These are phyloP conservation scores for Pterois miles DNA, from an alignment of 2,797 vertebrate species.

Conservation along the genomic window DNA sequence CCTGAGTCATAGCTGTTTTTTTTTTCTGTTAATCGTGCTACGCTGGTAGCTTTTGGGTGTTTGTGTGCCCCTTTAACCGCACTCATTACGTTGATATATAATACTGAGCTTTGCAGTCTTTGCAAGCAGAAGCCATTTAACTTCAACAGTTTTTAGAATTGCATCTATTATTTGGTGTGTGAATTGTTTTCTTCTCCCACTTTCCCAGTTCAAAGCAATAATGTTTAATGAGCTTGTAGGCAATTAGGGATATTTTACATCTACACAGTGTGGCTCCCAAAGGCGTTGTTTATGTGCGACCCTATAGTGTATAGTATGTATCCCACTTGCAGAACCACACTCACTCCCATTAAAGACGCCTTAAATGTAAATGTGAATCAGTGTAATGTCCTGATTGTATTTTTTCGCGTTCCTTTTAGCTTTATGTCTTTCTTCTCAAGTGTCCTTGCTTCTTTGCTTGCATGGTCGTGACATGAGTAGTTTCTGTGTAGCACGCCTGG, in stretches of 20 bases:
- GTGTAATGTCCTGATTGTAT: background rate
- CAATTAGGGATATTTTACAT: conserved; percentile 39
- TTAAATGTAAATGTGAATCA: conserved; percentile 12
- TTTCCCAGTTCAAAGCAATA: conserved; percentile 38
- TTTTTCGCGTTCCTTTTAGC: background rate
- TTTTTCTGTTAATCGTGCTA: conserved; percentile 4
- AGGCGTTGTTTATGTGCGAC: conserved; percentile 28
- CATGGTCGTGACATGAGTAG: conserved; percentile 14
- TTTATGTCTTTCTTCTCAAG: background rate
- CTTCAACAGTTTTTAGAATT: conserved; percentile 40
- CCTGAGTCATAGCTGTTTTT: background rate
- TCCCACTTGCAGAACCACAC: background rate
- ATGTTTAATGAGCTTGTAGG: conserved; percentile 56
- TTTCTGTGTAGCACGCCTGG: conserved; percentile 33
- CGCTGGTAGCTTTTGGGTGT: conserved; percentile 11
- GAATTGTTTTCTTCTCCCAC: conserved; percentile 39
- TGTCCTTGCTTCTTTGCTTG: background rate
- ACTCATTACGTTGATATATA: conserved; percentile 57
- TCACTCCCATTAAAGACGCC: background rate
- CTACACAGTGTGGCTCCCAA: conserved; percentile 19
- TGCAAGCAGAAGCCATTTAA: conserved; percentile 42
- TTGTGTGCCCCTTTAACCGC: conserved; percentile 11
- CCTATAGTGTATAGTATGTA: background rate
- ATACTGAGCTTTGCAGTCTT: conserved; percentile 28
- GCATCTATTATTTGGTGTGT: conserved; percentile 45